phyloP scores from a whole-genome alignment of 2,113 vertebrate species.

The Galeopterus variegatus region DNA sequence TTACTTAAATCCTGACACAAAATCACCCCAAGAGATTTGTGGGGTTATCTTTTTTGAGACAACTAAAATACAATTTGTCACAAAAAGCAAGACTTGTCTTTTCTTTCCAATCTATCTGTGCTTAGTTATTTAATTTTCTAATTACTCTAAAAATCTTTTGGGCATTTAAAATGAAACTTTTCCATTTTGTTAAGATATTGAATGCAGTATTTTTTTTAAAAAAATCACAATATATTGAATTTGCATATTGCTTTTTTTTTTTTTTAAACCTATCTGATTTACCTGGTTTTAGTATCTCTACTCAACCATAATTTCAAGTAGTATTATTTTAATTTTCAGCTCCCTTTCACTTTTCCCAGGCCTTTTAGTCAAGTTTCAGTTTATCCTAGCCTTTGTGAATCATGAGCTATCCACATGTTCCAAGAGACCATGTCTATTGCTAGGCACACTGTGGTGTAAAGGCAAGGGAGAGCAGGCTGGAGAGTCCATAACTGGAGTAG shows the following conservation, averaged over 20 bases:
- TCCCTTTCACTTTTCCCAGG: background rate
- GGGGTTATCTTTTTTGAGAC: slow-evolving; percentile 64
- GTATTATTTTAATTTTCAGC: slow-evolving; percentile 43
- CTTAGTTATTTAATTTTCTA: slow-evolving; percentile 22
- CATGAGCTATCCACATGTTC: background rate
- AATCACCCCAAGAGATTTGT: slow-evolving; percentile 70
- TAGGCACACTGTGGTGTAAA: background rate
- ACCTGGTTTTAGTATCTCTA: slow-evolving; percentile 20
- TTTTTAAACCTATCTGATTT: slow-evolving; percentile 57
- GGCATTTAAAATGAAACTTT: slow-evolving; percentile 58
- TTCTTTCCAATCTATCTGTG: slow-evolving; percentile 38
- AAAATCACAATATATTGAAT: slow-evolving; percentile 54
- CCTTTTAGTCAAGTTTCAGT: background rate
- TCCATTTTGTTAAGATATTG: slow-evolving; percentile 40
- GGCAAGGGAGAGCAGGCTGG: background rate
- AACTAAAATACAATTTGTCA: background rate
- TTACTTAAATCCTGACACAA: slow-evolving; percentile 75
- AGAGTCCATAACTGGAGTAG: background rate
- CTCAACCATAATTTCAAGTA: slow-evolving; percentile 17
- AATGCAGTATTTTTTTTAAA: slow-evolving; percentile 46
- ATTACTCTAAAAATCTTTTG: slow-evolving; percentile 48
- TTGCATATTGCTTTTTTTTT: slow-evolving; percentile 1
- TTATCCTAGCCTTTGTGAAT: slow-evolving; percentile 6
- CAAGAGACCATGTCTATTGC: background rate
- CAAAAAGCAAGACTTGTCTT: background rate